Evolutionary conservation across 2,888 invertebrate genomes (phyloP), one percentile per base, ranked within the genome.

Genomic region (Apomyelois bistriatella): DNA sequence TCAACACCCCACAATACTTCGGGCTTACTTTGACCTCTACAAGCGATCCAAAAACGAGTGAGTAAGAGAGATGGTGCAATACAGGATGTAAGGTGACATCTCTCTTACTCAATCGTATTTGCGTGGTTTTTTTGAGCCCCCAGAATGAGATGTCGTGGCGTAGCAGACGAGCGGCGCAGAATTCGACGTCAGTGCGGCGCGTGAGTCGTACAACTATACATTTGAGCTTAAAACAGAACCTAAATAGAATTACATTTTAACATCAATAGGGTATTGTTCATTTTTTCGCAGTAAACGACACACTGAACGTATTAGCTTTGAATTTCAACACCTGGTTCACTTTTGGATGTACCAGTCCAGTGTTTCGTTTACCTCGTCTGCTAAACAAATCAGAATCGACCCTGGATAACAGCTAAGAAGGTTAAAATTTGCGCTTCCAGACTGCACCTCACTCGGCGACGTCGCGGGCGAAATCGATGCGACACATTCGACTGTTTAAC

Each of bases 181-280:
- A 8, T 32, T 15, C 46, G 71, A 68, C 66, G 48, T 61, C 73
- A 68, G 74, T 70, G 74, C 66, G 66, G 72, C 66, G 59, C 64
- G 68, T 65, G 73, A 76, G 75, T 72, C 74, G 76, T 68, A 66
- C 73, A 66, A 73, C 74, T 72, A 68, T 61, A 51, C 46, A 35
- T 55, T 58, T 30, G 30, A 40, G 43, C 28, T 43, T 43, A 55
- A 16, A 46, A 52, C 54, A 48, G 36, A 48, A 47, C 41, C 48
- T 48, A 30, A 42, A 46, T 46, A 46, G n/a, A 35, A 15, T 46
- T 9, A 9, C 32, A 15, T 16, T n/a, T n/a, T 15, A 50, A 50
- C 22, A 38, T 40, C 32, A 49, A 38, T 10, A 28, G 17, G 16
- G 17, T 48, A 16, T 48, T n/a, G 37, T 37, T 48, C 15, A 9